phyloP scores from a whole-genome alignment of 2,797 vertebrate genomes.

The Cirrhinus mrigala region DNA sequence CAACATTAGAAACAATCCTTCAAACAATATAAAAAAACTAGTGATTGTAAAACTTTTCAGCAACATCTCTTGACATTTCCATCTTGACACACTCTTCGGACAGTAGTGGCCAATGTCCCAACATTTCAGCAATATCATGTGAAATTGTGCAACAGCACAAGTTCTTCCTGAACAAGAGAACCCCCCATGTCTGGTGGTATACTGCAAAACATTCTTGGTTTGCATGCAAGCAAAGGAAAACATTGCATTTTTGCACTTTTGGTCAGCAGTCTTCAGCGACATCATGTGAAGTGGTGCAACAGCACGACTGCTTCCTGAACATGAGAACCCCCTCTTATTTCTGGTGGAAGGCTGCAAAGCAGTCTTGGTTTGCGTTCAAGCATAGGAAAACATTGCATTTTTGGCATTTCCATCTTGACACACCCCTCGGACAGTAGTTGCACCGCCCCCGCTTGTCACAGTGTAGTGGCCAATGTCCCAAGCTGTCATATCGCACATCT shows the following conservation, averaged over 20 bases:
- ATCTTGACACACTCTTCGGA: too few species aligned
- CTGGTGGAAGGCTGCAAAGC: background rate
- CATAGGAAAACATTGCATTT: background rate
- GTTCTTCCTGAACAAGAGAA: too few species aligned
- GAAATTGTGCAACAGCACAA: too few species aligned
- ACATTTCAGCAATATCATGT: too few species aligned
- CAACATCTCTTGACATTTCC: too few species aligned
- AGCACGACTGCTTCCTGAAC: background rate
- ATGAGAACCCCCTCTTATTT: background rate
- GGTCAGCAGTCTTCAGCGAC: too few species aligned
- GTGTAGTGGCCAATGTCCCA: constrained; percentile 38
- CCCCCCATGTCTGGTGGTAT: too few species aligned
- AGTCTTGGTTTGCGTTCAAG: background rate
- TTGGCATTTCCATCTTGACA: background rate
- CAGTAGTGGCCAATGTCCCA: too few species aligned
- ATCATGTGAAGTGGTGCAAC: background rate
- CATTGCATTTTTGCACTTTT: too few species aligned
- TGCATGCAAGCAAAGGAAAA: too few species aligned
- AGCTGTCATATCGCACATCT: constrained; percentile 24
- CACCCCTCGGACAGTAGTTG: background rate
- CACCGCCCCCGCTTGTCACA: constrained; percentile 28
- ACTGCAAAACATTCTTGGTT: too few species aligned
- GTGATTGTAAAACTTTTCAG: background rate
- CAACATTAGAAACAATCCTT: background rate
- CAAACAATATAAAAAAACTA: background rate